These are phyloP conservation scores for Phyllopteryx taeniolatus DNA, from an alignment of 2,113 vertebrate genomes.

Conservation along the genomic window DNA sequence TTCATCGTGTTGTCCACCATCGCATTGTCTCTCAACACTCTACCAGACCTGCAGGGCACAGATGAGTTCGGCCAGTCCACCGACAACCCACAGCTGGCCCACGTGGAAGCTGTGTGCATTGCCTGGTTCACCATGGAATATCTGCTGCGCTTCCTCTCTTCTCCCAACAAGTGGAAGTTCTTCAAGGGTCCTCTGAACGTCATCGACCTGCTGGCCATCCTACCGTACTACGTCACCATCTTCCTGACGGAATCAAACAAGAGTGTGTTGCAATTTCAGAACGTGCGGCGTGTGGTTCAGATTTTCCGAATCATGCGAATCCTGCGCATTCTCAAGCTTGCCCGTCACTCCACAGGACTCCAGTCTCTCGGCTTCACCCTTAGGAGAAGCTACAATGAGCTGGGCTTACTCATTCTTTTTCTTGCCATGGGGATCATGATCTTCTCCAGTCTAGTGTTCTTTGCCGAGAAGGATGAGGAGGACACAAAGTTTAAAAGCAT, in stretches of 20 bases:
- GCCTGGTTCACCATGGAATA: constrained; percentile 99
- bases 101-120: constrained; percentile 96
- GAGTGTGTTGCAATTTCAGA: constrained; percentile 98
- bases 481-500: constrained; percentile 99
- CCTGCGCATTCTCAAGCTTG: constrained; percentile 92
- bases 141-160: constrained; percentile 93
- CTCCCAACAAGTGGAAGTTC: constrained; percentile 99
- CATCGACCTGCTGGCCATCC: constrained; percentile 93
- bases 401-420: constrained; percentile 95
- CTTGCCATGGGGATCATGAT: constrained; percentile 99
- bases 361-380: constrained; percentile 97
- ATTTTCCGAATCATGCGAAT: constrained; percentile 99
- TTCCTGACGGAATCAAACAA: constrained; percentile 99
- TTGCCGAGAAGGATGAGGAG: constrained; percentile 97
- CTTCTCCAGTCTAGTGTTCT: constrained; percentile 98
- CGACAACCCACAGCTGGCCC: constrained; percentile 94
- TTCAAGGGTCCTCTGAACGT: constrained; percentile 97
- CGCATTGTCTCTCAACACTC: constrained; percentile 97
- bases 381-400: constrained; percentile 94
- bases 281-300: constrained; percentile 93
- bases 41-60: constrained; percentile 91
- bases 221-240: constrained; percentile 97
- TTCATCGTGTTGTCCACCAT: constrained; percentile 98
- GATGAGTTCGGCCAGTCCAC: constrained; percentile 93
- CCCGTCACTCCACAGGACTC: constrained; percentile 94